These are phyloP conservation scores for Drosophila cyrtoloma DNA, from an alignment of 2,888 invertebrate species.

Conservation along the genomic window DNA sequence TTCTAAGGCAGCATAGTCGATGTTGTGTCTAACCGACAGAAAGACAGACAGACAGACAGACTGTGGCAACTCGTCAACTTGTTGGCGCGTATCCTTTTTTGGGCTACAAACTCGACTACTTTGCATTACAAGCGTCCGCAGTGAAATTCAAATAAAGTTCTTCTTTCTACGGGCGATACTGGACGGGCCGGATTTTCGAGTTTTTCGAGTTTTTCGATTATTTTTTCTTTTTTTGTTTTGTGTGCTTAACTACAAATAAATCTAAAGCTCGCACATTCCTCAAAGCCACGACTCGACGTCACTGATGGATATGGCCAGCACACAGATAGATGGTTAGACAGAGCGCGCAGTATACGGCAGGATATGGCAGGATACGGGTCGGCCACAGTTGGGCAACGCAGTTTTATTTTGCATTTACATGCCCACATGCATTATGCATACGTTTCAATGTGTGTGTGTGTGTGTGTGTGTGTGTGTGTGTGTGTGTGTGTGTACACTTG, in stretches of 20 bases:
- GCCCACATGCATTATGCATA: constrained; percentile 78
- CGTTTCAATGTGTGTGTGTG: constrained; percentile 16
- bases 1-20: background rate
- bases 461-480: background rate
- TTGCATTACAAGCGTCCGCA: constrained; percentile 76
- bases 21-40: background rate
- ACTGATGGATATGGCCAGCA: constrained; percentile 64
- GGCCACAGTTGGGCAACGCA: constrained; percentile 75
- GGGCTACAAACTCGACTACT: constrained; percentile 44
- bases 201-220: background rate
- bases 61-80: constrained; percentile 33
- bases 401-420: constrained; percentile 76
- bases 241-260: constrained; percentile 73
- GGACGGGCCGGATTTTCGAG: constrained; percentile 14
- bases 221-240: background rate
- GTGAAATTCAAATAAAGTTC: constrained; percentile 79
- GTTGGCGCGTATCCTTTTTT: constrained; percentile 44
- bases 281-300: constrained; percentile 29
- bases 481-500: constrained; percentile 4
- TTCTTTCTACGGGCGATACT: constrained; percentile 56
- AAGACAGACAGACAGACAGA: background rate
- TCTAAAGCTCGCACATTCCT: constrained; percentile 77
- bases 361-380: constrained; percentile 62
- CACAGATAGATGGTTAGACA: constrained; percentile 22
- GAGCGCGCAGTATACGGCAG: constrained; percentile 15